Conservation (phyloP, 2,888 invertebrate genomes). For the Taphrorychus bicolor region DNA sequence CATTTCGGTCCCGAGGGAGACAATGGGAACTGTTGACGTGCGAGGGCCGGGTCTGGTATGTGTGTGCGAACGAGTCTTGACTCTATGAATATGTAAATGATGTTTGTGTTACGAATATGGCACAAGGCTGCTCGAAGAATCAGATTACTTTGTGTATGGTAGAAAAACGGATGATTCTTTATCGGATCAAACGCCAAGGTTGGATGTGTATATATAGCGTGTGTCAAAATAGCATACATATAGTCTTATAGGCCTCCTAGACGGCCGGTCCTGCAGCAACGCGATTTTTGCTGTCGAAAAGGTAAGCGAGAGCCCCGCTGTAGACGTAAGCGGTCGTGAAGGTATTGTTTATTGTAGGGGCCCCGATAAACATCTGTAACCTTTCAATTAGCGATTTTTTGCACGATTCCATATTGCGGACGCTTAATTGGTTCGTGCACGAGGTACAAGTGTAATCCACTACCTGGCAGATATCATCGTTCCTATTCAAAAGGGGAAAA, state of each 20-base stretch:
- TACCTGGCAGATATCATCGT: constrained; percentile 17
- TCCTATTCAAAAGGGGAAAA: constrained; percentile 26
- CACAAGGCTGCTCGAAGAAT: constrained; percentile 4
- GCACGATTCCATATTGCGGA: constrained; percentile 25
- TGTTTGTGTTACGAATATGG: neutral
- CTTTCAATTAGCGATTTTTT: constrained; percentile 46
- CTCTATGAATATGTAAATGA: neutral
- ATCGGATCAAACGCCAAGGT: neutral
- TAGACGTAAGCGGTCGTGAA: constrained; percentile 4
- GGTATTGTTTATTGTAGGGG: constrained; percentile 50
- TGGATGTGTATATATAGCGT: neutral
- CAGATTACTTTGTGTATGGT: neutral
- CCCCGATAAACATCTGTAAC: constrained; percentile 48
- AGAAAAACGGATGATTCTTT: constrained; percentile 1
- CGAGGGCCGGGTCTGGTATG: constrained; percentile 3
- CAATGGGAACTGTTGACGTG: neutral
- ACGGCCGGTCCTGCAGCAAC: neutral
- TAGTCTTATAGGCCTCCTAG: neutral
- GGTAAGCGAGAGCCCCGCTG: neutral
- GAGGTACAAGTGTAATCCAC: constrained; percentile 27
- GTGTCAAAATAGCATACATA: neutral
- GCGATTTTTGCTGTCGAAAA: neutral
- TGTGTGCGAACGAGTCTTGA: neutral
- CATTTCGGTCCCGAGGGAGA: neutral
- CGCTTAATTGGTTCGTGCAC: constrained; percentile 34